Base-by-base conservation (phyloP, 2,113 vertebrate species). In the Callopanchax toddi region DNA sequence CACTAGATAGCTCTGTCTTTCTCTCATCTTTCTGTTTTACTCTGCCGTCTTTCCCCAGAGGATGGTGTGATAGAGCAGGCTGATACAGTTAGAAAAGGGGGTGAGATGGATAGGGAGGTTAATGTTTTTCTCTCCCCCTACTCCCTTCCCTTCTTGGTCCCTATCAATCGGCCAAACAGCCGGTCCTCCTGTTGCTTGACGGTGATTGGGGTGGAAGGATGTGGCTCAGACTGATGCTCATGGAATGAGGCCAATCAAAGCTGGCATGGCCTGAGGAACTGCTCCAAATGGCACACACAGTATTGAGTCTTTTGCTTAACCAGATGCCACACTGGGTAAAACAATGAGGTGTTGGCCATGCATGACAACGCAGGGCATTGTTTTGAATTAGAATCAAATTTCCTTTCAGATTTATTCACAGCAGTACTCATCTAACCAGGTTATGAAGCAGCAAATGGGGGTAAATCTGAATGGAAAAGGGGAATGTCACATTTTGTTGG, bases 11-110 rank as follows among this genome's bases (percentile, higher is more conserved):
- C 78, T 68, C 78, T 18, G 79, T 72, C 76, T 81, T 73, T 81
- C 79, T 78, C 71, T 86, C 74, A 79, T 88, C 79, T 86, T 73
- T 70, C 70, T 61, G 76, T 86, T 88, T 87, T 76, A 67, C 71
- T 76, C 65, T 0, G 6, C 69, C 26, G 43, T 82, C 74, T 70
- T 74, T 67, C 74, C 81, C 71, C 76, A 71, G 49, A 76, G 81
- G 87, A 86, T 65, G 71, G 67, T 48, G 58, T 40, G 83, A 87
- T 89, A 48, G 75, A 81, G 73, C 50, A 25, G 74, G 67, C 77
- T 83, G 85, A 89, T 86, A 81, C 77, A 79, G 67, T 87, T 85
- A 71, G 81, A 71, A 74, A 71, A 62, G 73, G 66, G 64, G 65
- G 74, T 17, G 48, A 81, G 79, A 83, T 78, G 67, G 84, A 87